Percentiles rank a stretch among this genome's conserved stretches.
Conservation (phyloP, 2,797 vertebrate species). For the Pantherophis alleghaniensis region DNA sequence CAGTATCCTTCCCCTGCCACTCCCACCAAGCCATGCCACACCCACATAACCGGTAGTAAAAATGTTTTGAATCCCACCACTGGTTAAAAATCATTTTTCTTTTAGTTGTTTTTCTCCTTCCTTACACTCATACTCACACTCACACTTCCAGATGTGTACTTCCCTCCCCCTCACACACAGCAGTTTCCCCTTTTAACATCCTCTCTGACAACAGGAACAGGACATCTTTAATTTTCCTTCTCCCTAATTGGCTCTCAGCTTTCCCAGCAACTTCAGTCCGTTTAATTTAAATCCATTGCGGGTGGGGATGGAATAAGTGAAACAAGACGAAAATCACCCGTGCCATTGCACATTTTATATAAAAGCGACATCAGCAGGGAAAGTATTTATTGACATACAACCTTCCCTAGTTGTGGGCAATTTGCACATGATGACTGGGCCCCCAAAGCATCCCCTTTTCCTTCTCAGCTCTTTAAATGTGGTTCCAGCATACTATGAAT, state of each 20-base stretch:
- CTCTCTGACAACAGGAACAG: slow-evolving; percentile 55
- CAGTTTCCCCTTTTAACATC: slow-evolving; percentile 22
- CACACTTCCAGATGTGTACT: not conserved
- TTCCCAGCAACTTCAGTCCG: slow-evolving; percentile 67
- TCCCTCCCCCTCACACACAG: not conserved
- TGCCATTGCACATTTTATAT: slow-evolving; percentile 61
- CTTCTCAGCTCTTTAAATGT: slow-evolving; percentile 58
- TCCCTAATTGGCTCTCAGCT: slow-evolving; percentile 65
- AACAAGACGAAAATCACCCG: not conserved
- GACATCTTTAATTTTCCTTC: slow-evolving; percentile 64
- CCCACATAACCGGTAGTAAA: too few relatives aligned
- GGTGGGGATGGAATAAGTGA: slow-evolving; percentile 25
- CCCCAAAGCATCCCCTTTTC: slow-evolving; percentile 53
- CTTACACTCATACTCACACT: not conserved
- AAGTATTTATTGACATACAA: slow-evolving; percentile 47
- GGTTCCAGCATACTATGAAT: slow-evolving; percentile 52
- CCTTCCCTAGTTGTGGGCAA: slow-evolving; percentile 43
- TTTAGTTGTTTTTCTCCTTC: not conserved
- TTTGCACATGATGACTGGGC: slow-evolving; percentile 50
- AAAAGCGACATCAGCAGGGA: slow-evolving; percentile 57
- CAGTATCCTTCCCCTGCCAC: too few relatives aligned
- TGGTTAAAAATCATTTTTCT: not conserved
- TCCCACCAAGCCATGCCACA: too few relatives aligned
- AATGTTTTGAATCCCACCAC: too few relatives aligned
- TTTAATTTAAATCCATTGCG: slow-evolving; percentile 62